Conservation (phyloP, 2,797 vertebrate genomes). For the Parambassis ranga region DNA sequence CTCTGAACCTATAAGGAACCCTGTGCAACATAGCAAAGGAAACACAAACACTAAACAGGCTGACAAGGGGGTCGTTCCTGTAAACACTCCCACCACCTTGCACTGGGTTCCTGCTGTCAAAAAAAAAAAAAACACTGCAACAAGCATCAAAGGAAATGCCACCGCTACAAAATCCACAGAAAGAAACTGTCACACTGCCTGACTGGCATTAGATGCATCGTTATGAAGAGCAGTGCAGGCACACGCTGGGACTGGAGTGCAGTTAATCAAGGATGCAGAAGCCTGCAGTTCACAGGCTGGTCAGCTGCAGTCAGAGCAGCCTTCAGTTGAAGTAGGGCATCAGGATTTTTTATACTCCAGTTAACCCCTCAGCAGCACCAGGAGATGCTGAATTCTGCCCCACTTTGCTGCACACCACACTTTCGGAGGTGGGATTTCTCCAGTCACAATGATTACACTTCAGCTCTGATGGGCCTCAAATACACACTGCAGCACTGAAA, state of each 20-base stretch:
- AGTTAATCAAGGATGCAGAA: not conserved
- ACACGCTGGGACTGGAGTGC: no score
- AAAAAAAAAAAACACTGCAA: no score
- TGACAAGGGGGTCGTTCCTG: no score
- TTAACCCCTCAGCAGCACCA: conserved; percentile 44
- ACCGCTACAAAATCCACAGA: no score
- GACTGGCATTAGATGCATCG: no score
- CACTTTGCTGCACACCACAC: conserved; percentile 35
- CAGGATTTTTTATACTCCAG: conserved; percentile 62
- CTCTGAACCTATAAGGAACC: no score
- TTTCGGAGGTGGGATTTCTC: conserved; percentile 4
- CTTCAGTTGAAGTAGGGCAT: conserved; percentile 51
- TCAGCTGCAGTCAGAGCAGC: conserved; percentile 2
- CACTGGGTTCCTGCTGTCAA: no score
- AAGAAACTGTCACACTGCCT: no score
- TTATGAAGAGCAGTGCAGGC: not conserved
- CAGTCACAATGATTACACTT: conserved; percentile 7
- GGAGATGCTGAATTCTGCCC: conserved; percentile 27
- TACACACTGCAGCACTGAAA: not conserved
- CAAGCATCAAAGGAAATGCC: no score
- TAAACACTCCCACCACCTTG: no score
- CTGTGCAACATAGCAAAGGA: no score
- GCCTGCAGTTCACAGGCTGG: conserved; percentile 4
- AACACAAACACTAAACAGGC: no score
- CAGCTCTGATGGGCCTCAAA: not conserved